A percentile compares a stretch with the other conserved stretches of the same genome.
Conservation (phyloP, 2,797 vertebrate species). For the Poliocrania exsul region DNA sequence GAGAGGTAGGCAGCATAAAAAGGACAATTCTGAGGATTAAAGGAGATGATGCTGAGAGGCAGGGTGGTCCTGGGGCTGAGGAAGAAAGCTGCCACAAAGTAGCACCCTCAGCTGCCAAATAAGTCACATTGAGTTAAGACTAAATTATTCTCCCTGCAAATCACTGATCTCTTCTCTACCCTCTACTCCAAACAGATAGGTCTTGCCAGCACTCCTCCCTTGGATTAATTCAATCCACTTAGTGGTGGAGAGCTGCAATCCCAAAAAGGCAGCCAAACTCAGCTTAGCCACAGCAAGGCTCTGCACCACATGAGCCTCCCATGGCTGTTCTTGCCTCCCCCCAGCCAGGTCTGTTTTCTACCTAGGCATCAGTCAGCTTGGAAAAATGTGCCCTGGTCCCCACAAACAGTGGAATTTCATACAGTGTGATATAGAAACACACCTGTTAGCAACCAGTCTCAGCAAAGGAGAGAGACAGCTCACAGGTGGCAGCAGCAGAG, state of each 20-base stretch:
- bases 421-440: not conserved
- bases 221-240: constrained; percentile 31
- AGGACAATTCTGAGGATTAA: not conserved
- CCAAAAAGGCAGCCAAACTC: not conserved
- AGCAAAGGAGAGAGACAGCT: not conserved
- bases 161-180: not conserved
- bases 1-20: not conserved
- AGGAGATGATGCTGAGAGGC: not conserved
- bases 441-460: not conserved
- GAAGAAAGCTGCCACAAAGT: constrained; percentile 5
- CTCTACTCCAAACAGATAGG: not conserved
- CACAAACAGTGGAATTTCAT: not conserved
- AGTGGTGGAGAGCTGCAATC: not conserved
- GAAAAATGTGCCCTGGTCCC: not conserved
- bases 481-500: not conserved
- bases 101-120: constrained; percentile 5
- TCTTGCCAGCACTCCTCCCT: constrained; percentile 17
- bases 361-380: not conserved
- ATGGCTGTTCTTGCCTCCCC: not conserved
- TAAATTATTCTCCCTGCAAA: not conserved
- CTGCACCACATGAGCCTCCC: not conserved
- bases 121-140: not conserved
- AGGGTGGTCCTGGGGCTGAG: not conserved
- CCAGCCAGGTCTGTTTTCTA: not conserved
- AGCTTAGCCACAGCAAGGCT: not conserved